These are phyloP conservation scores for Nymphalis io DNA, from an alignment of 1,140 invertebrate genomes.

Conservation along the genomic window DNA sequence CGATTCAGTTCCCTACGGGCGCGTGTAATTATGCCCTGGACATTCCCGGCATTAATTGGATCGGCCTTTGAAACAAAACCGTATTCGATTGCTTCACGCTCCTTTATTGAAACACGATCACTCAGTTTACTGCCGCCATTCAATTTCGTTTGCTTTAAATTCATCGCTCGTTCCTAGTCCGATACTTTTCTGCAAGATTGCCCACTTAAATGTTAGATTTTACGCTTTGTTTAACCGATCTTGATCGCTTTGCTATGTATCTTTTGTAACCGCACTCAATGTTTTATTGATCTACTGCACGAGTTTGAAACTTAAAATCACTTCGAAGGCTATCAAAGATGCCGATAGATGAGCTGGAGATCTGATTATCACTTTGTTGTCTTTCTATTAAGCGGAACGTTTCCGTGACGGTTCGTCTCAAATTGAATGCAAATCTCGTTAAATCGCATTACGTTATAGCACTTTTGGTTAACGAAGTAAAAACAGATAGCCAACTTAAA, in stretches of 20 bases:
- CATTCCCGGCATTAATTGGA: slow-evolving; percentile 56
- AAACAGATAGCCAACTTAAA: slow-evolving; percentile 25
- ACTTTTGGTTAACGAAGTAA: slow-evolving; percentile 30
- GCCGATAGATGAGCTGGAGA: slow-evolving; percentile 33
- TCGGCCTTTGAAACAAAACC: slow-evolving; percentile 50
- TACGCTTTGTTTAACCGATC: slow-evolving; percentile 45
- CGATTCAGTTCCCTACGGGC: slow-evolving; percentile 38
- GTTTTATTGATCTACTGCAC: slow-evolving; percentile 42
- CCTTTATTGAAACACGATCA: slow-evolving; percentile 56
- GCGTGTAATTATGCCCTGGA: slow-evolving; percentile 48
- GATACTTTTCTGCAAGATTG: slow-evolving; percentile 28
- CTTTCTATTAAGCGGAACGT: slow-evolving; percentile 53
- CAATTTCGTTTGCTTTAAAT: slow-evolving; percentile 45
- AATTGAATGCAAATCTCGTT: slow-evolving; percentile 49
- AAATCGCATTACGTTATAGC: slow-evolving; percentile 38
- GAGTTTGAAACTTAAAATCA: slow-evolving; percentile 60
- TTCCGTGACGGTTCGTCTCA: slow-evolving; percentile 36
- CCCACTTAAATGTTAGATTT: slow-evolving; percentile 37
- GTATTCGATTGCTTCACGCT: slow-evolving; percentile 40
- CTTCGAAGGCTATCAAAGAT: slow-evolving; percentile 49
- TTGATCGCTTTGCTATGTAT: slow-evolving; percentile 33
- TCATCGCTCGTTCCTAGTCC: slow-evolving; percentile 39
- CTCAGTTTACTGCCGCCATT: slow-evolving; percentile 49
- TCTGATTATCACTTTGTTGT: slow-evolving; percentile 61
- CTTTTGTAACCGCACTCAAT: slow-evolving; percentile 15